phyloP scores from a whole-genome alignment of 2,797 vertebrate genomes.

The Neopelma chrysocephalum region DNA sequence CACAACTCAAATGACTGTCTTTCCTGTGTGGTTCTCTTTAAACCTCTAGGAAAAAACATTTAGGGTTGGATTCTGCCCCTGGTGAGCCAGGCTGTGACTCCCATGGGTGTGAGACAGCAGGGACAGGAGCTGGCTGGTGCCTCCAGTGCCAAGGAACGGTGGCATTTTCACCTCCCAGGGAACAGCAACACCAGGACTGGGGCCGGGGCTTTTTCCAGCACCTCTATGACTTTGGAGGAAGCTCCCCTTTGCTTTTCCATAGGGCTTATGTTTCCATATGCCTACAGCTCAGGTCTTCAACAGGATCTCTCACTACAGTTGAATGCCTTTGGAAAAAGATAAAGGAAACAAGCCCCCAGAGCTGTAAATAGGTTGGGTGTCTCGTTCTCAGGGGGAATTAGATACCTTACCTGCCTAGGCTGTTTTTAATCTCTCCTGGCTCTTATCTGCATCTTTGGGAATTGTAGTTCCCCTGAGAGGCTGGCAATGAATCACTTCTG shows the following conservation, averaged over 20 bases:
- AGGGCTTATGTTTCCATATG: neutral
- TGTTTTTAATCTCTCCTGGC: neutral
- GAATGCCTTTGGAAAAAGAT: neutral
- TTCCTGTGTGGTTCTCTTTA: neutral
- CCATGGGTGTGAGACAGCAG: neutral
- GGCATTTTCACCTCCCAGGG: neutral
- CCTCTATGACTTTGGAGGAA: neutral
- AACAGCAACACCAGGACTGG: neutral
- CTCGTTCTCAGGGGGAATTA: neutral
- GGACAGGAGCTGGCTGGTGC: neutral
- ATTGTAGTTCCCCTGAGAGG: neutral
- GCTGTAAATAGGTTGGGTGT: conserved; percentile 9
- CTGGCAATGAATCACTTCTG: conserved; percentile 14
- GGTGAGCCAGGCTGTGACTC: fast-evolving
- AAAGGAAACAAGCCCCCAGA: neutral
- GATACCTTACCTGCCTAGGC: neutral
- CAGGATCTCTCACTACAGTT: neutral
- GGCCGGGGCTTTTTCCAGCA: neutral
- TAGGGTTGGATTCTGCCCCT: neutral
- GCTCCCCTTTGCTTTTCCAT: neutral
- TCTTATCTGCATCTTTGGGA: conserved; percentile 40
- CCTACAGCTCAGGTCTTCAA: neutral
- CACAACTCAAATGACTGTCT: neutral
- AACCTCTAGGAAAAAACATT: neutral
- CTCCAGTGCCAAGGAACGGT: fast-evolving